Conservation (phyloP, 2,113 vertebrate genomes). For the Tupaia chinensis region DNA sequence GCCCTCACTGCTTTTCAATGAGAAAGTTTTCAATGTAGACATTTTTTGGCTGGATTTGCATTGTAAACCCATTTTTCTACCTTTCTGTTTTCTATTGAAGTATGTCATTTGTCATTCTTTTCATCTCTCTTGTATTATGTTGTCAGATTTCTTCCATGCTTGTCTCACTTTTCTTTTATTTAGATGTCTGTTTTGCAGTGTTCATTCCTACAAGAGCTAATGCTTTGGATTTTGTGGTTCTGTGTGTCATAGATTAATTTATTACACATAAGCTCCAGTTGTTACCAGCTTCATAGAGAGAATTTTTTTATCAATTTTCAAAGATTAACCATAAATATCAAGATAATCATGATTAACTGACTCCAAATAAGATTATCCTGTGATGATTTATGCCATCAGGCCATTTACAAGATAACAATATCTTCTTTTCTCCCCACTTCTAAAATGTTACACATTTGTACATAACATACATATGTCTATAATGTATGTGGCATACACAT, state of each 20-base stretch:
- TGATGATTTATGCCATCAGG: background rate
- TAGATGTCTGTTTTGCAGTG: background rate
- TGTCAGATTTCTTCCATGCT: background rate
- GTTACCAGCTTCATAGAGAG: background rate
- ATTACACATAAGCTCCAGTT: background rate
- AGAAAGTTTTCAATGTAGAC: background rate
- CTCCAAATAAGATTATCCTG: background rate
- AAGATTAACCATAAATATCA: background rate
- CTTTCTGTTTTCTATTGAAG: slow-evolving; percentile 25
- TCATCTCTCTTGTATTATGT: background rate
- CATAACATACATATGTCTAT: background rate
- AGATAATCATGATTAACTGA: background rate
- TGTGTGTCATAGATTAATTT: background rate
- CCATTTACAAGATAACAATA: background rate
- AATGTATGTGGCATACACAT: background rate
- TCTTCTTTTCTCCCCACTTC: background rate
- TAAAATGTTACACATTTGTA: background rate
- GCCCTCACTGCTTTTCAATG: background rate
- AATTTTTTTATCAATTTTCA: background rate
- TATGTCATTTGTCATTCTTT: slow-evolving; percentile 11
- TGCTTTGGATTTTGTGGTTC: background rate
- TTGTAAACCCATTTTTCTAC: background rate
- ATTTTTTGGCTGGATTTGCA: background rate
- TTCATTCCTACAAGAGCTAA: slow-evolving; percentile 1
- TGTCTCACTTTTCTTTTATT: background rate